Base-by-base conservation (phyloP, 2,888 invertebrate species). In the Heliconius hortense region DNA sequence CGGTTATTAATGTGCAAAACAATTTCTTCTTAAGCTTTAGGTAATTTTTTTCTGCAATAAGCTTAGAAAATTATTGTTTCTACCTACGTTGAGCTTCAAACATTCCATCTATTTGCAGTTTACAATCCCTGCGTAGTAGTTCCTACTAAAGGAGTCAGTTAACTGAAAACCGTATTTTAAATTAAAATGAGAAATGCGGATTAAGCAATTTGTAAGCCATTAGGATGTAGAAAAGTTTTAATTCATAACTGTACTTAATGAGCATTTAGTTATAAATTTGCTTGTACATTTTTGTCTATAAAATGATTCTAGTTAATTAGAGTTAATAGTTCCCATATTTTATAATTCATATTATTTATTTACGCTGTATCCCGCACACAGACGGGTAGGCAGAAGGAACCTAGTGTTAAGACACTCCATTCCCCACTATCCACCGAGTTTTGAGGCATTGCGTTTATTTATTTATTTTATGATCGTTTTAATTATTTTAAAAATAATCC, bases 101-200 rank as follows among this genome's bases (percentile, higher is more conserved):
- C 39, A 24, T 15, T 39, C 39, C 24, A 66, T 66, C 39, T 39
- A 39, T 39, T 39, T 26, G 15, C 7, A 64, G 35, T 66, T 43
- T 66, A 43, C 66, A 43, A 39, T 24, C 66, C 8, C 8, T 66
- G 39, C 66, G 39, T 66, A 39, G 66, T 24, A 66, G 56, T n/a
- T n/a, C 31, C 15, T 8, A 35, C 35, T 56, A 7, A 24, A 53
- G 15, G 28, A 56, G 69, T 56, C 69, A 35, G n/a, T 69, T 53
- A 31, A 69, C 69, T 56, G 31, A 31, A 69, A 69, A 69, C 56
- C 7, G n/a, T 69, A 69, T 69, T 69, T 56, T 69, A 56, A n/a
- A 69, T 69, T 56, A 35, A 56, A 69, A 69, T 69, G 53, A 56
- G 31, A 69, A 69, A 69, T 69, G 21, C n/a, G 69, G 69, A 53